Percentiles rank a stretch among this genome's conserved stretches.
phyloP scores from a whole-genome alignment of 53 echinoderm and acorn worm species.

The Echinarachnius parma region DNA sequence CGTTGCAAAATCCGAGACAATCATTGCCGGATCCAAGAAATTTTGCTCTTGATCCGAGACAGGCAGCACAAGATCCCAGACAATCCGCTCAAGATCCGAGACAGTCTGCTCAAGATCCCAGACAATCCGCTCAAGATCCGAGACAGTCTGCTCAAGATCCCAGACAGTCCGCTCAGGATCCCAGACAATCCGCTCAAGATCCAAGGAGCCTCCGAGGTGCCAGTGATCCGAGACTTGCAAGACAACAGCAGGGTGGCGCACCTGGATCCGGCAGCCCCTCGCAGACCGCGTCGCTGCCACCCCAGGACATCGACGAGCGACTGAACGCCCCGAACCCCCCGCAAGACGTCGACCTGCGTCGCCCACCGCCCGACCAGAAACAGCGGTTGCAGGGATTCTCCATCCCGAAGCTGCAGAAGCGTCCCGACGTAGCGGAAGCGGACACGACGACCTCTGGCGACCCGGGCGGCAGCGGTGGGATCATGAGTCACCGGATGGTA shows the following conservation, averaged over 20 bases:
- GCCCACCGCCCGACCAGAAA: conserved; percentile 33
- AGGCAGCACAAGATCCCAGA: conserved; percentile 15
- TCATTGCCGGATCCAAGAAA: conserved; percentile 8
- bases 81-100: too few relatives aligned
- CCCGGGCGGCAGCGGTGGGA: conserved; percentile 12
- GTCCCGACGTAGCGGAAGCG: conserved; percentile 45
- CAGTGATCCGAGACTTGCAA: conserved; percentile 57
- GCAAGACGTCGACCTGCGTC: conserved; percentile 48
- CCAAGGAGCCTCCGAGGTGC: conserved; percentile 28
- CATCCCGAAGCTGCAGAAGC: conserved; percentile 67
- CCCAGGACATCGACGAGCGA: conserved; percentile 47
- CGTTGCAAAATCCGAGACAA: conserved; percentile 9
- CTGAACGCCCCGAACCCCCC: neutral
- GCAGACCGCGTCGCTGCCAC: conserved; percentile 9
- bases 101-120: neutral
- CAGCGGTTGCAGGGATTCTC: conserved; percentile 50
- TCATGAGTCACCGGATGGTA: conserved; percentile 57
- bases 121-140: conserved; percentile 25
- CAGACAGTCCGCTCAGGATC: conserved; percentile 20
- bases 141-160: too few relatives aligned
- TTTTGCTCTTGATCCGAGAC: neutral
- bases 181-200: conserved; percentile 17
- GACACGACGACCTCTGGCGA: conserved; percentile 40
- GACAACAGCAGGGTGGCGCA: conserved; percentile 34
- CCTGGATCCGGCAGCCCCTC: conserved; percentile 6